Evolutionary conservation across 2,888 invertebrate genomes (phyloP).

Genomic region (Diploptera punctata): DNA sequence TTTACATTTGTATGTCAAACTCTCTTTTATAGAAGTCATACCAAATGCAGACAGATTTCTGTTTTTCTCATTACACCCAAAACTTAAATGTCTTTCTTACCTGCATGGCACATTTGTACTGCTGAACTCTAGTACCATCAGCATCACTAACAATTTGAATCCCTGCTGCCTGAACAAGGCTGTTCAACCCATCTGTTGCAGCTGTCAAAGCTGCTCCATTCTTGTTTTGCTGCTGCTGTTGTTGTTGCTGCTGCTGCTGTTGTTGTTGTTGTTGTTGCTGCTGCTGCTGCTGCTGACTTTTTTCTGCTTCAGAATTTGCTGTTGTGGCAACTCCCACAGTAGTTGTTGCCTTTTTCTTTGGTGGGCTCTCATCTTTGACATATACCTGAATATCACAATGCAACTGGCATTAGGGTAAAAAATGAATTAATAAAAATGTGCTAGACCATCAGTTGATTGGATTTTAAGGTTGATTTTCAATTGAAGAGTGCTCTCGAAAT

Average conservation of each 20-base stretch:
- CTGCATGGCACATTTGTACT: slow-evolving; percentile 58
- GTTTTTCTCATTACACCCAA: no score
- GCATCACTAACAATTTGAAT: slow-evolving; percentile 54
- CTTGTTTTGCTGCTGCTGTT: slow-evolving; percentile 7
- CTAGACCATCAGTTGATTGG: no score
- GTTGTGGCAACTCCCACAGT: slow-evolving; percentile 26
- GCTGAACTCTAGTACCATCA: slow-evolving; percentile 53
- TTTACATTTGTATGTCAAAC: no score
- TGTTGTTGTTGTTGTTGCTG: slow-evolving; percentile 10
- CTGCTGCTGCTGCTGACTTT: neutral
- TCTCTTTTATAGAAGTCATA: no score
- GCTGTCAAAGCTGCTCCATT: slow-evolving; percentile 44
- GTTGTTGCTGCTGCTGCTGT: neutral
- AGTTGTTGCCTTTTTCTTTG: slow-evolving; percentile 42
- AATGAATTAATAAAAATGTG: no score
- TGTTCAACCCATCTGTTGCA: slow-evolving; percentile 47
- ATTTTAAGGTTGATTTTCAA: no score
- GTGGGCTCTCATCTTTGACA: slow-evolving; percentile 59
- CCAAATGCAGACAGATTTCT: no score
- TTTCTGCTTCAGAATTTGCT: neutral
- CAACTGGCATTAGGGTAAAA: neutral
- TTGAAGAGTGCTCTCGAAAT: no score
- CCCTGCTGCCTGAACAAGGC: slow-evolving; percentile 51
- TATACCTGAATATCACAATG: slow-evolving; percentile 54
- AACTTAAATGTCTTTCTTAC: no score